Evolutionary conservation across 2,888 invertebrate genomes (phyloP).

Genomic region (Timema podura): DNA sequence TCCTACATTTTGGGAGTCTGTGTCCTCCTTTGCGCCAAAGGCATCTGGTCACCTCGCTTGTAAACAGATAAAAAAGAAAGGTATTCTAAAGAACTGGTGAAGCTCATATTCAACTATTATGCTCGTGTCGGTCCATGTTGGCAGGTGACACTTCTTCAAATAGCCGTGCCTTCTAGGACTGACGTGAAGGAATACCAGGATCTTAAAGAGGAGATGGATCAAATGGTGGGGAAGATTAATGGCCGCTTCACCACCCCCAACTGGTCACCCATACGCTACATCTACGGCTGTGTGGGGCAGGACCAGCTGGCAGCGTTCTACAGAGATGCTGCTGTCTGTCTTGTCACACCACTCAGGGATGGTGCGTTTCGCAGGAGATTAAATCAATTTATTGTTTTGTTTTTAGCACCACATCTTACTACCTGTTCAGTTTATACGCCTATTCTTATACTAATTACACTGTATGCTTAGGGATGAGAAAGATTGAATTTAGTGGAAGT

Average conservation of each 20-base stretch:
- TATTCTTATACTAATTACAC: no score
- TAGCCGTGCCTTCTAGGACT: slow-evolving; percentile 83
- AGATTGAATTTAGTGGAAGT: no score
- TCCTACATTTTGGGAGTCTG: no score
- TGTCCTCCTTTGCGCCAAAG: no score
- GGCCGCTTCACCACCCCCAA: slow-evolving; percentile 85
- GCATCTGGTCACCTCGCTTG: no score
- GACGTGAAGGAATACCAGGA: slow-evolving; percentile 89
- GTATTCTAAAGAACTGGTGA: no score
- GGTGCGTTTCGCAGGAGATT: slow-evolving; percentile 44
- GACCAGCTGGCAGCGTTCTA: slow-evolving; percentile 83
- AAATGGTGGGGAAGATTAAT: slow-evolving; percentile 81
- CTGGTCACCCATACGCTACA: slow-evolving; percentile 89
- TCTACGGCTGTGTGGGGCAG: slow-evolving; percentile 83
- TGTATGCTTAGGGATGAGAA: no score
- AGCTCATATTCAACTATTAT: background rate
- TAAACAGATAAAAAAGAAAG: no score
- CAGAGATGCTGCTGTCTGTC: slow-evolving; percentile 78
- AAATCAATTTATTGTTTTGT: no score
- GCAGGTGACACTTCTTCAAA: slow-evolving; percentile 67
- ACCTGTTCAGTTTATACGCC: no score
- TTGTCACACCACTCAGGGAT: slow-evolving; percentile 83
- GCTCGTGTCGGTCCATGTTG: background rate
- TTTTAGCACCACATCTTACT: no score
- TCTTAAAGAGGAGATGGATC: slow-evolving; percentile 86